Evolutionary conservation across 2,113 vertebrate species (phyloP).

Genomic region (Charadrius vociferus): DNA sequence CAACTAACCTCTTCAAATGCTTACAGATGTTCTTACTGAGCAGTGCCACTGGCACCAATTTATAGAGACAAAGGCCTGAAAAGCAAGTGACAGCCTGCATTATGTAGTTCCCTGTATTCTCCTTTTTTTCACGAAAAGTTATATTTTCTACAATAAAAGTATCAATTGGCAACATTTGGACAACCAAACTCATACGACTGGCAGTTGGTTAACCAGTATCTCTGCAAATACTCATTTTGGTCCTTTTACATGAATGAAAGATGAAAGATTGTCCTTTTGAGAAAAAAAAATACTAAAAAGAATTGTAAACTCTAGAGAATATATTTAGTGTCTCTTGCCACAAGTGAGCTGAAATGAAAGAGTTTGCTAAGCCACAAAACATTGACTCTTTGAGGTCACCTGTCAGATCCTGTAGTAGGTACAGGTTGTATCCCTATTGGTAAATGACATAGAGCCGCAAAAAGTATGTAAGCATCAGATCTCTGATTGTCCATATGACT

Average conservation of each 20-base stretch:
- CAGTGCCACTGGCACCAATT: background rate
- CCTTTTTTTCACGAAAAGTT: background rate
- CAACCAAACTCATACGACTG: rapidly evolving
- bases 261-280: background rate
- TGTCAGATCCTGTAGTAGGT: background rate
- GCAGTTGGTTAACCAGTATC: background rate
- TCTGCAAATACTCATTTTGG: background rate
- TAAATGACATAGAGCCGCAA: background rate
- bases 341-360: background rate
- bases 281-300: background rate
- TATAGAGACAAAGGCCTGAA: background rate
- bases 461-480: background rate
- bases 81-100: background rate
- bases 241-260: background rate
- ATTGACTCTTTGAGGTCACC: background rate
- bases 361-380: background rate
- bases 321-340: background rate
- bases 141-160: background rate
- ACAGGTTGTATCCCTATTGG: background rate
- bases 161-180: background rate
- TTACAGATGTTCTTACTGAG: background rate
- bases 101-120: background rate
- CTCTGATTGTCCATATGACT: background rate
- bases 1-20: background rate
- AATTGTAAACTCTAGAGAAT: background rate